Conservation (phyloP, 2,113 vertebrate genomes). For the Maccullochella peelii region DNA sequence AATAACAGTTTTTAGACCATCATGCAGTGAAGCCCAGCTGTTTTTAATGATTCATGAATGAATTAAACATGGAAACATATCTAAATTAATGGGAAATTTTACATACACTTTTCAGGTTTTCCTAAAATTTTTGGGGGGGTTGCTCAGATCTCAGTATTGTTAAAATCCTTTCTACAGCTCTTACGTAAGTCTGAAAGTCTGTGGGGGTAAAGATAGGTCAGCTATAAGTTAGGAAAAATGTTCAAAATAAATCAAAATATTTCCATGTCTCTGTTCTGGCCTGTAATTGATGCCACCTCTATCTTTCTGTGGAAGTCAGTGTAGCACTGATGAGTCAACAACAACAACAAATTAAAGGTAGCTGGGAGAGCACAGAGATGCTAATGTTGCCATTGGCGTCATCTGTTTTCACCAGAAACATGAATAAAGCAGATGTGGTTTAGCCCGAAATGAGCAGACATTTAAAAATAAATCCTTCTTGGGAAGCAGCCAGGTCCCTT, state of each 20-base stretch:
- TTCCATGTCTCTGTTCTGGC: neutral
- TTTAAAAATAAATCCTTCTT: neutral
- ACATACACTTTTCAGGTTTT: neutral
- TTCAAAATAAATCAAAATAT: neutral
- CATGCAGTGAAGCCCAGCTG: too few species aligned
- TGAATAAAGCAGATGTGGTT: conserved; percentile 14
- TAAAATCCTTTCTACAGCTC: neutral
- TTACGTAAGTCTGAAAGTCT: neutral
- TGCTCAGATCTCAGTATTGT: too few species aligned
- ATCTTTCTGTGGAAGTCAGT: neutral
- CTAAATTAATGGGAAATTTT: too few species aligned
- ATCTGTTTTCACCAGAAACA: neutral
- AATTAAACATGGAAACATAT: too few species aligned
- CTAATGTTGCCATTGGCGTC: neutral
- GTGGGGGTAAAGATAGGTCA: neutral
- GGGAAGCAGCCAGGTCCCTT: neutral
- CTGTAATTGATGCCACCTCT: neutral
- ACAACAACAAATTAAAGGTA: neutral
- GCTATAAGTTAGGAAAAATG: too few species aligned
- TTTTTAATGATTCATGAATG: too few species aligned
- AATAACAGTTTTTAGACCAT: too few species aligned
- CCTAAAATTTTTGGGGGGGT: too few species aligned
- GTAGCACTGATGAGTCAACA: neutral
- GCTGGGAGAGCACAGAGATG: neutral
- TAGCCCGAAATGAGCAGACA: conserved; percentile 3